Evolutionary conservation across 2,797 vertebrate species (phyloP), one percentile per base, ranked within the genome.

Genomic region (Valencia hispanica): DNA sequence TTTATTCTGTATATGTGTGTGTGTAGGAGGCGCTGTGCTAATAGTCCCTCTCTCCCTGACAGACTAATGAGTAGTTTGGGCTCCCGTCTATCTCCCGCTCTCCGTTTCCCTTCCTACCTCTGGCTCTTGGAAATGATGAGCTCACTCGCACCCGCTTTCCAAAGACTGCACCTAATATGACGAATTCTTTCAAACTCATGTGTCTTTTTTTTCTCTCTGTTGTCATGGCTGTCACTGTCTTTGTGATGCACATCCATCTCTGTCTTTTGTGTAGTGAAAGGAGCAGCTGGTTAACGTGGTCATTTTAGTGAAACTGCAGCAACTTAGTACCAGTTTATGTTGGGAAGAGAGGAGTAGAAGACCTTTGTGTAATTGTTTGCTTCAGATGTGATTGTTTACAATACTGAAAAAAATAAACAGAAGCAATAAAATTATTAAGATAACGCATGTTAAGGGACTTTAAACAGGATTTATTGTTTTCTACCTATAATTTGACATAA

Each of bases 41-140:
- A 93, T 93, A 86, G 90, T 87, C 75, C 66, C 59, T 65, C 82
- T 90, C 89, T 91, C 82, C 53, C 86, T 93, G 94, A 93, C 93
- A 93, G 82, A 81, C 88, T 94, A 94, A 94, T 94, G 92, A 94
- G 90, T 90, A 91, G 85, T 89, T 90, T 90, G 82, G 78, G 86
- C 89, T 78, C 82, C 74, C 82, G 69, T 89, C 78, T 82, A 43
- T 87, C 73, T 68, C 76, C 61, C 53, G 68, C 70, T 74, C 73
- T 66, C 41, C 48, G 63, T 81, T 57, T 86, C 75, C 83, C 70
- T 61, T 71, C 39, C 39, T 27, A 2, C 17, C 1, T 79, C 79
- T 69, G 70, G 47, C 73, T 87, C 77, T 77, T 79, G 75, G 71
- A 89, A 88, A 89, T 87, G 84, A 91, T 91, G 86, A 90, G 85